phyloP scores from a whole-genome alignment of 2,797 vertebrate species.

The Oreochromis mossambicus region DNA sequence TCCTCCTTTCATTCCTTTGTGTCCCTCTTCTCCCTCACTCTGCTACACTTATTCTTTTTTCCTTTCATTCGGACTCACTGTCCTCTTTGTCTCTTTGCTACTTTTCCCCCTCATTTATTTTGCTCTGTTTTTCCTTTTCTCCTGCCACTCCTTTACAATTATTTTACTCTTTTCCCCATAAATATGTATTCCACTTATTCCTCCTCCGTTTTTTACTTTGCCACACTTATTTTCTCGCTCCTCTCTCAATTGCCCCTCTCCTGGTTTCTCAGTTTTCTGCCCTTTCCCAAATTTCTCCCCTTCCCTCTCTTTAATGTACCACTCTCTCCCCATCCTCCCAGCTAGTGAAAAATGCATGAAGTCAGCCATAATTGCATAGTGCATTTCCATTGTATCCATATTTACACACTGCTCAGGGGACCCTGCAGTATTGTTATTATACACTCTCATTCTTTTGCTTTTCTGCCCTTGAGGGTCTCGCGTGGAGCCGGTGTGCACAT shows the following conservation, averaged over 20 bases:
- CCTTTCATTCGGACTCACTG: background rate
- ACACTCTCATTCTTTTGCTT: conserved; percentile 43
- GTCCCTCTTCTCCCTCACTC: background rate
- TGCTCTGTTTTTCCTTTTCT: background rate
- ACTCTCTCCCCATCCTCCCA: conserved; percentile 19
- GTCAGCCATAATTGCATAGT: conserved; percentile 63
- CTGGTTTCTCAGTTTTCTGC: background rate
- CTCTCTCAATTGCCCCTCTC: conserved; percentile 1
- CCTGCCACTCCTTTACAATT: background rate
- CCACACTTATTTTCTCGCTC: background rate
- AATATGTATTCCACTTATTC: background rate
- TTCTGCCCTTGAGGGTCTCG: conserved; percentile 51
- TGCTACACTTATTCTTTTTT: background rate
- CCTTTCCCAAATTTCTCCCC: background rate
- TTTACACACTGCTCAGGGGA: conserved; percentile 68
- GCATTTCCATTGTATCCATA: conserved; percentile 77
- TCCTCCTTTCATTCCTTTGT: background rate
- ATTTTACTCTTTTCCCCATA: background rate
- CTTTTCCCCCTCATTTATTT: background rate
- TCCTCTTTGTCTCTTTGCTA: background rate
- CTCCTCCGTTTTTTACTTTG: background rate
- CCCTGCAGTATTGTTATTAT: conserved; percentile 49
- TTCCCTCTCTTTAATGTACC: background rate
- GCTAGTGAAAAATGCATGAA: conserved; percentile 71
- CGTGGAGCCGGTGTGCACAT: conserved; percentile 12